Evolutionary conservation across 2,888 invertebrate species (phyloP).

Genomic region (Polydrusus pterygomalis): DNA sequence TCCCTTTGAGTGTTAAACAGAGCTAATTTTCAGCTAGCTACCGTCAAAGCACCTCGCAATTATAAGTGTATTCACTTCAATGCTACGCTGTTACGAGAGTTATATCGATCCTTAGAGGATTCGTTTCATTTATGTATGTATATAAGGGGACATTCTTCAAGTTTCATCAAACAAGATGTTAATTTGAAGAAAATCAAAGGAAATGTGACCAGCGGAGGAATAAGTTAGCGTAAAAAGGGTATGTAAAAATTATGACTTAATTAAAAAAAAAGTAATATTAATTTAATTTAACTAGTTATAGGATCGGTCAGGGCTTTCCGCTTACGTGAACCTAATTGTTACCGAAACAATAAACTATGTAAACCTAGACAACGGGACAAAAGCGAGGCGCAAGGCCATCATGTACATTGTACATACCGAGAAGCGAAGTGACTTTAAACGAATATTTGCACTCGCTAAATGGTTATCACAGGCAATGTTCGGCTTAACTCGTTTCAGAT

Average conservation of each 20-base stretch:
- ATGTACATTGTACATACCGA: no score
- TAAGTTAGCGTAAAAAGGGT: neutral
- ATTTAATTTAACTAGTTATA: neutral
- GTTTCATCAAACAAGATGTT: conserved; percentile 12
- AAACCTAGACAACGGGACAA: no score
- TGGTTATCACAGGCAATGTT: no score
- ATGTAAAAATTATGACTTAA: neutral
- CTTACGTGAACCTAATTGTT: no score
- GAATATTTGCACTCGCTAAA: no score
- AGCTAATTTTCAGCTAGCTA: conserved; percentile 30
- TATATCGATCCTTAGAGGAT: conserved; percentile 33
- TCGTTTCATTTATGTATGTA: conserved; percentile 24
- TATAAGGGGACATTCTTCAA: conserved; percentile 18
- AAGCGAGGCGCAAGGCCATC: no score
- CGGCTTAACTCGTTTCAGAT: no score
- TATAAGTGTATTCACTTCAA: conserved; percentile 34
- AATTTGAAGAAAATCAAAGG: conserved; percentile 13
- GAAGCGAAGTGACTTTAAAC: no score
- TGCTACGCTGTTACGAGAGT: conserved; percentile 17
- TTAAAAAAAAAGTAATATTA: neutral
- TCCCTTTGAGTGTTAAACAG: conserved; percentile 39
- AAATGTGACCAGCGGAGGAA: neutral
- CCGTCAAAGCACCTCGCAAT: conserved; percentile 44
- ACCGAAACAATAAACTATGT: no score
- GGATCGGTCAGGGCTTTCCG: no score